Percentiles rank a stretch among this genome's conserved stretches.
Evolutionary conservation across 2,113 vertebrate genomes (phyloP).

Genomic region (Tenrec ecaudatus): DNA sequence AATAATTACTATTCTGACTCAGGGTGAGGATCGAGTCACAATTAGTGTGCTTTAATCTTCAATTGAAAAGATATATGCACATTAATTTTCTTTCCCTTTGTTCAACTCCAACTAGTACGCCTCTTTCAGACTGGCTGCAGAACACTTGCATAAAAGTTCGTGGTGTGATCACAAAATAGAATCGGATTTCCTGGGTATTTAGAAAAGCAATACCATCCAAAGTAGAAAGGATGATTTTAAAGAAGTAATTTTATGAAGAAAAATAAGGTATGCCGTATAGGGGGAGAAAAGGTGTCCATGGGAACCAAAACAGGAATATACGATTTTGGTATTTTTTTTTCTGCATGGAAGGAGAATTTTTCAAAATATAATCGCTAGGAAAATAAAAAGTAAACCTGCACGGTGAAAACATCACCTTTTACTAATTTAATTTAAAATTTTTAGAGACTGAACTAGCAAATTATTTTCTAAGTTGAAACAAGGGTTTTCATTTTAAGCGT

Average conservation of each 20-base stretch:
- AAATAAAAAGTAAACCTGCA: constrained; percentile 37
- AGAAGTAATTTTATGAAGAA: not conserved
- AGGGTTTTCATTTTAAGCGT: constrained; percentile 60
- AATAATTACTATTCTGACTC: no score
- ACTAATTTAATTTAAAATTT: constrained; percentile 53
- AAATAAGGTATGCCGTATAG: not conserved
- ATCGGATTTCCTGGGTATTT: constrained; percentile 27
- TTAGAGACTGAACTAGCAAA: constrained; percentile 47
- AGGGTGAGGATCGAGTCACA: no score
- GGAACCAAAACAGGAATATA: not conserved
- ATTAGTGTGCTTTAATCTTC: no score
- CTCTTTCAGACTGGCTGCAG: not conserved
- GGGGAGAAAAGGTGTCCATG: not conserved
- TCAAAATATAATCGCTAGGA: not conserved
- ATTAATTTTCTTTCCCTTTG: not conserved
- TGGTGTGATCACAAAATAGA: not conserved
- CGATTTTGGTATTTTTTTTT: constrained; percentile 10
- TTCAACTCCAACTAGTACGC: not conserved
- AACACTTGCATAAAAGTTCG: not conserved
- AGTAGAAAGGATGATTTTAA: not conserved
- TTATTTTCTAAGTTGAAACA: constrained; percentile 65
- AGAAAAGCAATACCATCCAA: not conserved
- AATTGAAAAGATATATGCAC: no score
- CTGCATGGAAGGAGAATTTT: not conserved
- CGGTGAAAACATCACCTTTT: constrained; percentile 49